Evolutionary conservation across 2,888 invertebrate species (phyloP), one percentile per base, ranked within the genome.

Genomic region (Cataglyphis cursor): DNA sequence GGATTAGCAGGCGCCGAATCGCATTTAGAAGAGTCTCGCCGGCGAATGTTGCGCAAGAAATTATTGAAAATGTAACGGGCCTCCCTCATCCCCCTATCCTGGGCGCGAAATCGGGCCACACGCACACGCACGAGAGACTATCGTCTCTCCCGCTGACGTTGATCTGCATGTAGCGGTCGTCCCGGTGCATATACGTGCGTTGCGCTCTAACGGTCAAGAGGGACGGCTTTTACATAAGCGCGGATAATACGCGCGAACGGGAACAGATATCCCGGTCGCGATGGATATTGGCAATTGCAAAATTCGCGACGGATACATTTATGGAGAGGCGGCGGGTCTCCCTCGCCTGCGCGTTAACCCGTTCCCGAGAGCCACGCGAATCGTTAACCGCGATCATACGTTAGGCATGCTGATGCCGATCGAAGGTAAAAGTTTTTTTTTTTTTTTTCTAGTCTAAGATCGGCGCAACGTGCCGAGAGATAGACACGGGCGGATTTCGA

Each of bases 381-480:
- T 83, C 78, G 90, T 87, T 87, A 51, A 51, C 8, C n/a, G 85
- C 81, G 74, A 72, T 1, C 54, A 24, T n/a, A 54, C 64, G 80
- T 70, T 84, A 82, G 85, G 84, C 81, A 89, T 88, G 86, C 85
- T 83, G 86, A 90, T 87, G 86, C 57, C 86, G 89, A 89, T 88
- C 87, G 90, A 90, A 90, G 90, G 90, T 90, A 91, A 91, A 90
- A 90, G 86, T 90, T 91, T 90, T 90, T 90, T 90, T n/a, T n/a
- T 90, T 90, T 90, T 90, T n/a, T 90, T 90, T 90, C 89, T 84
- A 84, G 84, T 81, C 83, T n/a, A 81, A 81, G 82, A 57, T 73
- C 75, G 18, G 1, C 8, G 51, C n/a, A 6, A 2, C 8, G 51
- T 6, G 31, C 31, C n/a, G n/a, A 51, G n/a, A 51, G n/a, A 51